These are phyloP conservation scores for Leptoteleia sp. DNA, from an alignment of 1,140 invertebrate genomes.

Conservation along the genomic window DNA sequence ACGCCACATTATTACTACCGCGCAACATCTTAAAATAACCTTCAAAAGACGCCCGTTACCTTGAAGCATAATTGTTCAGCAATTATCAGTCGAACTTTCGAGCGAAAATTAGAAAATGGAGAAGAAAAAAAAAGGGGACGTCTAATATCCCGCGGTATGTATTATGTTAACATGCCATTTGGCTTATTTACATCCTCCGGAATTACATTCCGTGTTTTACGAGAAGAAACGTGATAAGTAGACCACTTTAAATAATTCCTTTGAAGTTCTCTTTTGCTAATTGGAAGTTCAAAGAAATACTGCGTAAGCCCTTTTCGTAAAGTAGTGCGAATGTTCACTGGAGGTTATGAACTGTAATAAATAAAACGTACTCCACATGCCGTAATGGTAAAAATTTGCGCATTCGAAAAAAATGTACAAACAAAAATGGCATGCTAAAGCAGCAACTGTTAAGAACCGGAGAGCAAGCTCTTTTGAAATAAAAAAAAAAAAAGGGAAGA, in stretches of 20 bases:
- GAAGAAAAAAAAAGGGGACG: too few relatives aligned
- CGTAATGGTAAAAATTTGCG: constrained; percentile 14
- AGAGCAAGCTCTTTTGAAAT: background rate
- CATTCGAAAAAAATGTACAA: background rate
- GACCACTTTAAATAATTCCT: constrained; percentile 59
- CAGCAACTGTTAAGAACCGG: too few relatives aligned
- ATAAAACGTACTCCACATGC: constrained; percentile 6
- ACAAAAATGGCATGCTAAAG: background rate
- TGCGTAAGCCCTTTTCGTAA: constrained; percentile 29
- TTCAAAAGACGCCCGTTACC: too few relatives aligned
- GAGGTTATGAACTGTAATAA: constrained; percentile 34
- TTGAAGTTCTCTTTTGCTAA: constrained; percentile 58
- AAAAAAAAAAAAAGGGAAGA: too few relatives aligned
- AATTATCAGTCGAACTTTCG: too few relatives aligned
- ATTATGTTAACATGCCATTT: constrained; percentile 23
- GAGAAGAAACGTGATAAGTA: constrained; percentile 56
- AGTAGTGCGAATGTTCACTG: constrained; percentile 51
- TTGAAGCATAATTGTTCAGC: too few relatives aligned
- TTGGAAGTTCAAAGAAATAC: constrained; percentile 58
- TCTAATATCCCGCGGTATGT: background rate
- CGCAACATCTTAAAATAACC: too few relatives aligned
- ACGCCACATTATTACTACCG: too few relatives aligned
- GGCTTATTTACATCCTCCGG: constrained; percentile 44
- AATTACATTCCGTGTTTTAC: constrained; percentile 37
- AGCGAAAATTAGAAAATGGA: too few relatives aligned